A percentile compares a stretch with the other conserved stretches of the same genome.
Evolutionary conservation across 2,888 invertebrate species (phyloP).

Genomic region (Nomada flava): DNA sequence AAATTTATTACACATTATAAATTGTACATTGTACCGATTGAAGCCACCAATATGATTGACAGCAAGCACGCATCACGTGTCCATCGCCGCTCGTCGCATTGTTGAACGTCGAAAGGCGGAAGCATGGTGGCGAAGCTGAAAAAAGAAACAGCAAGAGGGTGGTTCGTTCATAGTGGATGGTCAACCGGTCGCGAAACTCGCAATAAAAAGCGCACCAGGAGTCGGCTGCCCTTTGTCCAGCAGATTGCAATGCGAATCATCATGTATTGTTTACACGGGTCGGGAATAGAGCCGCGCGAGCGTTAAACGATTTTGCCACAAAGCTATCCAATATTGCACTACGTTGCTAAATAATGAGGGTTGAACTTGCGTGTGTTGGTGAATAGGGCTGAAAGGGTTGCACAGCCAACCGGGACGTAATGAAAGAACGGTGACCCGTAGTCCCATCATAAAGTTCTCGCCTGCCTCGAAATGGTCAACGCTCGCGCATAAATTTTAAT

Average conservation of each 20-base stretch:
- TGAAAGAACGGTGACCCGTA: slow-evolving; percentile 30
- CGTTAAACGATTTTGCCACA: slow-evolving; percentile 63
- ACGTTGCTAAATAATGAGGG: slow-evolving; percentile 44
- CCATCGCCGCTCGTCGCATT: not conserved
- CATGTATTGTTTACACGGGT: slow-evolving; percentile 62
- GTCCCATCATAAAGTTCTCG: slow-evolving; percentile 5
- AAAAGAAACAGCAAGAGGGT: slow-evolving; percentile 33
- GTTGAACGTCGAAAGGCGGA: not conserved
- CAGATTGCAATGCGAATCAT: slow-evolving; percentile 64
- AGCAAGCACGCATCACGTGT: not conserved
- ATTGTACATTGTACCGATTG: too few relatives aligned
- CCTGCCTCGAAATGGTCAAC: not conserved
- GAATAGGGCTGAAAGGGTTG: slow-evolving; percentile 20
- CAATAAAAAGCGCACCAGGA: slow-evolving; percentile 61
- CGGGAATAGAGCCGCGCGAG: slow-evolving; percentile 19
- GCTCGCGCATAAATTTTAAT: slow-evolving; percentile 32
- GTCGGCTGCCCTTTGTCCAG: slow-evolving; percentile 54
- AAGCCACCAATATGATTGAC: too few relatives aligned
- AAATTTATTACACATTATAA: too few relatives aligned
- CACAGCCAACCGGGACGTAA: slow-evolving; percentile 11
- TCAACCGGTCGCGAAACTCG: slow-evolving; percentile 25
- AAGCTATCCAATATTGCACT: slow-evolving; percentile 54
- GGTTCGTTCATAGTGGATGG: slow-evolving; percentile 53
- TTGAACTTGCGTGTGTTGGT: slow-evolving; percentile 7
- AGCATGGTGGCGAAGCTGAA: not conserved